Evolutionary conservation across 2,797 vertebrate species (phyloP), one percentile per base, ranked within the genome.

Genomic region (Prionace glauca): DNA sequence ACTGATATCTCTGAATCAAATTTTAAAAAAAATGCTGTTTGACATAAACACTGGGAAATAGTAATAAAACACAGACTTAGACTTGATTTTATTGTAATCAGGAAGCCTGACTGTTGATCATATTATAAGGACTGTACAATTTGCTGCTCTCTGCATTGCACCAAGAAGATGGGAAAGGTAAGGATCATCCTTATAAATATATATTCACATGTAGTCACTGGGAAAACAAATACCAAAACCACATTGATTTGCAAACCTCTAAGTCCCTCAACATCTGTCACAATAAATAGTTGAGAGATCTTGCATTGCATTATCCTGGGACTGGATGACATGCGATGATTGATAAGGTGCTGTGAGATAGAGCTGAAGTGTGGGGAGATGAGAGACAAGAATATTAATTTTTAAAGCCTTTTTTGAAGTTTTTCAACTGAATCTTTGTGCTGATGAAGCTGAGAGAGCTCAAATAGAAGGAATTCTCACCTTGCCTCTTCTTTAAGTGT

Each of bases 141-240:
- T 29, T 16, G 16, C 29, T 18, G 88, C 60, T 62, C 86, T 29
- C 60, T 91, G 88, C 60, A 65, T 32, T 91, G 88, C 88, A 91
- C 56, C 56, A 91, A 91, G 60, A 60, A 91, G 29, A 65, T 91
- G 88, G 50, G 50, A 32, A 91, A 65, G 60, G 60, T 65, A 9
- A 91, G 60, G 36, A 45, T 84, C 36, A 84, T 84, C 3, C 41
- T 84, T 84, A 84, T 91, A 91, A 91, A 91, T 65, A 65, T 91
- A n/a, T 91, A 91, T 91, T 65, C 88, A 91, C 60, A 91, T 65
- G 29, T 91, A 91, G 88, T 65, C 88, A 91, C 88, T 91, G 60
- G 29, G 18, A 91, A 91, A 62, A 65, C 60, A 65, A 91, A 91
- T 91, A 65, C 60, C 65, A 91, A 91, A 84, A 65, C 88, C 18